Percentiles rank a stretch among this genome's conserved stretches.
Evolutionary conservation across 2,797 vertebrate species (phyloP).

Genomic region (Ceyx erithaca): DNA sequence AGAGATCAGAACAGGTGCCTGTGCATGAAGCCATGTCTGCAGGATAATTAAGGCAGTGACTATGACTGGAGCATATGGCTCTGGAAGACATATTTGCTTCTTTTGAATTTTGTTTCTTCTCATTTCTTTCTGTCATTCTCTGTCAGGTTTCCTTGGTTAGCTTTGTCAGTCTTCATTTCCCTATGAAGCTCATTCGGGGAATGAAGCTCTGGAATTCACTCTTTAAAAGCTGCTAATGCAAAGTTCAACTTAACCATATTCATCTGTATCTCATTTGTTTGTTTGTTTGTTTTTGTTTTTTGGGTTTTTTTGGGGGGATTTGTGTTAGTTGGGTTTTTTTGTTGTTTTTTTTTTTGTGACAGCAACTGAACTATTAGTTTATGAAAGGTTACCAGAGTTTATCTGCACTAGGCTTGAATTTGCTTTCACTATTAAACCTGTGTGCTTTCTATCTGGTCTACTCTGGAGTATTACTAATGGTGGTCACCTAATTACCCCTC

Average conservation of each 20-base stretch:
- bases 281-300: not conserved
- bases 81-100: not conserved
- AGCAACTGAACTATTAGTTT: not conserved
- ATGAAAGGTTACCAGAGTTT: not conserved
- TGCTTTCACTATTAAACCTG: not conserved
- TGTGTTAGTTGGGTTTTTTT: no score
- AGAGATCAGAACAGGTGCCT: not conserved
- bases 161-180: constrained; percentile 14
- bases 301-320: no score
- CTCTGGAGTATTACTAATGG: not conserved
- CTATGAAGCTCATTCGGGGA: not conserved
- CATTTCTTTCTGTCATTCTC: not conserved
- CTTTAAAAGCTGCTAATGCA: not conserved
- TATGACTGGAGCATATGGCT: not conserved
- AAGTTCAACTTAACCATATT: not conserved
- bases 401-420: not conserved
- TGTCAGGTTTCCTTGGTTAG: not conserved
- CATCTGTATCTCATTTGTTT: not conserved
- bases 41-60: not conserved
- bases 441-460: not conserved
- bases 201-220: not conserved
- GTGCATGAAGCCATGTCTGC: not conserved
- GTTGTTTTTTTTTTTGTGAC: not conserved
- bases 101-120: constrained; percentile 3
- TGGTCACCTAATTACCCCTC: not conserved